phyloP scores from a whole-genome alignment of 2,113 vertebrate species.

The Prionailurus bengalensis region DNA sequence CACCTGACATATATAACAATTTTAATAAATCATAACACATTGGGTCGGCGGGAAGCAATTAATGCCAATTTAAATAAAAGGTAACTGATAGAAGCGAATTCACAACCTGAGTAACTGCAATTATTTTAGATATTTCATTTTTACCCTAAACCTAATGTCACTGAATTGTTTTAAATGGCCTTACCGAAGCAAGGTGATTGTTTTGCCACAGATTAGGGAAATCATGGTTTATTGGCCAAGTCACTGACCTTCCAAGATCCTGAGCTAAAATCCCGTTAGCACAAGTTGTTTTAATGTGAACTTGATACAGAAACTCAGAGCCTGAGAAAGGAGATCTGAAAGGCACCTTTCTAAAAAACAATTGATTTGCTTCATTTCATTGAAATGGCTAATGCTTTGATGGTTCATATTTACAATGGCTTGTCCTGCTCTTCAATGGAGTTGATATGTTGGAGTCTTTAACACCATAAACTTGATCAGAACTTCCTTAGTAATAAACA shows the following conservation, averaged over 20 bases:
- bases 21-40: neutral
- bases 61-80: conserved; percentile 62
- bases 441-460: conserved; percentile 89
- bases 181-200: conserved; percentile 42
- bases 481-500: conserved; percentile 90
- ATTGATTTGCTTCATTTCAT: conserved; percentile 92
- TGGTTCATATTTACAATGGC: conserved; percentile 91
- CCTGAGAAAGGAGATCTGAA: conserved; percentile 89
- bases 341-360: conserved; percentile 90
- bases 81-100: neutral
- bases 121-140: conserved; percentile 29
- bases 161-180: conserved; percentile 50
- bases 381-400: conserved; percentile 92
- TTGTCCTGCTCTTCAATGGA: conserved; percentile 88
- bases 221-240: conserved; percentile 78
- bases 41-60: neutral
- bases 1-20: neutral
- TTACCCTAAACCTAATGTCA: conserved; percentile 49
- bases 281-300: conserved; percentile 84
- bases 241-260: conserved; percentile 76
- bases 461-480: conserved; percentile 91
- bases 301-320: conserved; percentile 82
- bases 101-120: neutral
- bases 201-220: conserved; percentile 79
- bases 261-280: conserved; percentile 80